Evolutionary conservation across 2,888 invertebrate species (phyloP), one percentile per base, ranked within the genome.

Genomic region (Diarsia mendica): DNA sequence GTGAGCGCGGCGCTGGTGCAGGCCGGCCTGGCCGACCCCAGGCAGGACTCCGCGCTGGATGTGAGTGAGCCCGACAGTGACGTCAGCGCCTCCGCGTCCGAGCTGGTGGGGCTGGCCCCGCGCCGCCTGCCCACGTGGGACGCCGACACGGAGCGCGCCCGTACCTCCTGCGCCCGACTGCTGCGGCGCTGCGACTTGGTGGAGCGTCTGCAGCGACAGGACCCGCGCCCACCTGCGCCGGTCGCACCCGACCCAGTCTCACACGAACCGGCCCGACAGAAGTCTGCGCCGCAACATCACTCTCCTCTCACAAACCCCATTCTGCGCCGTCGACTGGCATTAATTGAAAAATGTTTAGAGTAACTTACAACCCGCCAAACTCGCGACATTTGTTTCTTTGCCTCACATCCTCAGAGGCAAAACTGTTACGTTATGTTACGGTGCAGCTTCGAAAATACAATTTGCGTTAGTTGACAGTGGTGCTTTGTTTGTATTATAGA

Each of bases 1-100:
- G 89, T 97, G 80, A 95, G 96, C 90, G 92, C 93, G 78, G 90
- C 92, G 82, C 90, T 97, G 77, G 92, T 97, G 15, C 91, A 94
- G 83, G 92, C 95, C 78, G 97, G 96, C 0, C 94, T 95, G 90
- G 97, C 97, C 10, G 95, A 93, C 90, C 63, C 87, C 80, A 90
- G 92, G 48, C 44, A 70, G 72, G 92, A 88, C 91, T 89, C 91
- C 70, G 90, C 91, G 84, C 90, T 92, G 77, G 74, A 82, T 87
- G 95, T 95, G 88, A 94, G 94, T 93, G 87, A 63, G 64, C 55
- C 72, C 67, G 65, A 51, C 74, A 83, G 92, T 88, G 91, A 92
- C 68, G 87, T 89, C 65, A 93, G 93, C 9, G 90, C 87, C 9
- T 94, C 95, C 20, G 94, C 94, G 4, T 93, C 93, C 49, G 89